Evolutionary conservation across 1,140 invertebrate species (phyloP).

Genomic region (Sitobion miscanthi): DNA sequence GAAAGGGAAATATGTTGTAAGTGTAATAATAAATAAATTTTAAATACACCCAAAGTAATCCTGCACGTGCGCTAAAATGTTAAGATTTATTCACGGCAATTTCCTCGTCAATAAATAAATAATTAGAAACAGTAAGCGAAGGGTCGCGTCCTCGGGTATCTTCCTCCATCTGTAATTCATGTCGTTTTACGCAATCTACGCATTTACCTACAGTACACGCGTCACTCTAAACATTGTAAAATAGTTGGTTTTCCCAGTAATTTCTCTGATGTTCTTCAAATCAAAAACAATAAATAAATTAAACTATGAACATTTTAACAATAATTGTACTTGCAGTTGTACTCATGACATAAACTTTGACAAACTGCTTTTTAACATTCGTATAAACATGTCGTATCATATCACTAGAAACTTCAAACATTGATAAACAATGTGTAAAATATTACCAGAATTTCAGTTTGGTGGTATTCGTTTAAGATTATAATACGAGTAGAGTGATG

Average conservation of each 20-base stretch:
- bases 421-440: too few relatives aligned
- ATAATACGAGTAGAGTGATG: too few relatives aligned
- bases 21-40: neutral
- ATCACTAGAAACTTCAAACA: too few relatives aligned
- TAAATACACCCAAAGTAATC: neutral
- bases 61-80: neutral
- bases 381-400: too few relatives aligned
- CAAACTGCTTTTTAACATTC: neutral
- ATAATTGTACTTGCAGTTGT: neutral
- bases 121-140: neutral
- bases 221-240: neutral
- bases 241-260: neutral
- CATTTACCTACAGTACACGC: too few relatives aligned
- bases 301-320: neutral
- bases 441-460: too few relatives aligned
- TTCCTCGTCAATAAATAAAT: neutral
- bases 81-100: neutral
- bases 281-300: neutral
- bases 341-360: too few relatives aligned
- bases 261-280: neutral
- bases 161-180: neutral
- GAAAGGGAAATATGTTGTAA: neutral
- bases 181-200: neutral
- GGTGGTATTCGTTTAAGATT: too few relatives aligned
- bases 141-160: neutral